These are phyloP conservation scores for Miltochrista miniata DNA, from an alignment of 2,888 invertebrate species.

Conservation along the genomic window DNA sequence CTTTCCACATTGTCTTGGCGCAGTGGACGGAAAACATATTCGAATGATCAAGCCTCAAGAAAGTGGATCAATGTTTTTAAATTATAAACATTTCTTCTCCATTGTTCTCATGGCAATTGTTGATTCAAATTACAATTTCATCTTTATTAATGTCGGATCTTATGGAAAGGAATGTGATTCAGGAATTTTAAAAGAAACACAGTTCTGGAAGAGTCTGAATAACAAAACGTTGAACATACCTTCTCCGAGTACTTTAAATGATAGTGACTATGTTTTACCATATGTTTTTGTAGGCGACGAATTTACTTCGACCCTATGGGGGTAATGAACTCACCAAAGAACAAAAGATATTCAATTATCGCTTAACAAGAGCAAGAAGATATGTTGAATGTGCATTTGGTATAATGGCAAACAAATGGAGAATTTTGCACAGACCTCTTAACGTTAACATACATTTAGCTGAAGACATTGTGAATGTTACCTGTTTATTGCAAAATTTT, in stretches of 20 bases:
- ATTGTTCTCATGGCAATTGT: constrained; percentile 1
- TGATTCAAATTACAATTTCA: constrained; percentile 1
- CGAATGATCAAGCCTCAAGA: neutral
- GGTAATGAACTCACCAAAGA: neutral
- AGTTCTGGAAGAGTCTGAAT: neutral
- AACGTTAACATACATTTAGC: too few relatives aligned
- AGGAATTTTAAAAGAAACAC: neutral
- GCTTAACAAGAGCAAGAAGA: too few relatives aligned
- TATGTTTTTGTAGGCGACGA: neutral
- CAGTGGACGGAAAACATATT: too few relatives aligned
- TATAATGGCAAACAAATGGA: too few relatives aligned
- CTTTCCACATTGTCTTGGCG: too few relatives aligned
- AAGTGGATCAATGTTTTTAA: neutral
- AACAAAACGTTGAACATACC: constrained; percentile 1
- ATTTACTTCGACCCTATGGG: neutral
- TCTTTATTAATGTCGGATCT: neutral
- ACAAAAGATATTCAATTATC: neutral
- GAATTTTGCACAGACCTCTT: too few relatives aligned
- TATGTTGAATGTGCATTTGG: too few relatives aligned
- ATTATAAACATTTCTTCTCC: constrained; percentile 1
- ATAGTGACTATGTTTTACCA: neutral
- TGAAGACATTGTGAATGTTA: too few relatives aligned
- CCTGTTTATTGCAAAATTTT: too few relatives aligned
- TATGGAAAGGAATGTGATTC: constrained; percentile 3
- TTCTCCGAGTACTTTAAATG: neutral